Evolutionary conservation across 1,140 invertebrate species (phyloP).

Genomic region (Leptinotarsa texana): DNA sequence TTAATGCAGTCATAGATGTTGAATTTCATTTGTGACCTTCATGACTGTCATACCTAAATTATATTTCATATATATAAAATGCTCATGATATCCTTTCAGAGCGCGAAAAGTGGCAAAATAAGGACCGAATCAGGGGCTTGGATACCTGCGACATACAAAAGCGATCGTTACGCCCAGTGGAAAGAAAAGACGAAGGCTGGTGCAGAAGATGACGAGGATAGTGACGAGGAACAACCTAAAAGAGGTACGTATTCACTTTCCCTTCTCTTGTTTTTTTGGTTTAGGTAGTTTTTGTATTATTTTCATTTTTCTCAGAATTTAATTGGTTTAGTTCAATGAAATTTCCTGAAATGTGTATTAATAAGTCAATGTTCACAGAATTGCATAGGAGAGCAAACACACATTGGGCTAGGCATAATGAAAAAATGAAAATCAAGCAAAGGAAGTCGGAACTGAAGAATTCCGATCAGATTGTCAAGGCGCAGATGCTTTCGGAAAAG

Average conservation of each 20-base stretch:
- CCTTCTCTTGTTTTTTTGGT: too few species aligned
- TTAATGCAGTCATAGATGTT: too few species aligned
- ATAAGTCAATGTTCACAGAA: slow-evolving; percentile 5
- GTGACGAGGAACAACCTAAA: slow-evolving; percentile 57
- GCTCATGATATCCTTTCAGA: slow-evolving; percentile 45
- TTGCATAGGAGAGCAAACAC: slow-evolving; percentile 56
- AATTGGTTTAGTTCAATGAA: too few species aligned
- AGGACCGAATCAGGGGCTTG: slow-evolving; percentile 92
- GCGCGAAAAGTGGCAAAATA: slow-evolving; percentile 77
- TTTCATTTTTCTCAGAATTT: too few species aligned
- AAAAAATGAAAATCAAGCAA: slow-evolving; percentile 61
- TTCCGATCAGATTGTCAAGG: slow-evolving; percentile 73
- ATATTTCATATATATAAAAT: not conserved
- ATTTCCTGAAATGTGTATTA: not conserved
- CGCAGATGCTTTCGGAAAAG: slow-evolving; percentile 62
- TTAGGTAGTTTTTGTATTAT: too few species aligned
- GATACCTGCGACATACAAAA: slow-evolving; percentile 93
- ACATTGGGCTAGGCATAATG: slow-evolving; percentile 66
- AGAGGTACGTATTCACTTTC: not conserved
- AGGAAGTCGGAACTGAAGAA: slow-evolving; percentile 64
- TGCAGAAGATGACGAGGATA: slow-evolving; percentile 63
- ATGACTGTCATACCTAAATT: not conserved
- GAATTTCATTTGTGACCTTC: too few species aligned
- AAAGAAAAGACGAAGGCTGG: slow-evolving; percentile 78
- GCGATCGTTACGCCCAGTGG: slow-evolving; percentile 87